A percentile compares a stretch with the other conserved stretches of the same genome.
phyloP scores from a whole-genome alignment of 2,113 vertebrate species.

The Marcusenius ussheri region DNA sequence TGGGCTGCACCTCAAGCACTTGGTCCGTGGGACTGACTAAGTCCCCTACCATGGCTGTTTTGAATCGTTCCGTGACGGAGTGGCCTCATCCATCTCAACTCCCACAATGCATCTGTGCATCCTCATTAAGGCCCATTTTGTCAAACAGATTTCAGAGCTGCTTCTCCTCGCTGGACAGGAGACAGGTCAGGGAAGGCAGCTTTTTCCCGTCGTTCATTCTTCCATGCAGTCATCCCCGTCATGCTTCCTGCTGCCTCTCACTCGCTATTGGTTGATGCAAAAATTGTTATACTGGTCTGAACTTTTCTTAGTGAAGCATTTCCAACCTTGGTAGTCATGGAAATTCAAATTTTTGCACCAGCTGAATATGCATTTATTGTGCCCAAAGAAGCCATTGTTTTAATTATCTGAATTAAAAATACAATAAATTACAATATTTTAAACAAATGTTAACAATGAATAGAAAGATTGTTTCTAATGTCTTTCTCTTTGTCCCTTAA shows the following conservation, averaged over 20 bases:
- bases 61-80: not conserved
- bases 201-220: not conserved
- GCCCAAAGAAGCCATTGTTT: not conserved
- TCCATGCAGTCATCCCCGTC: not conserved
- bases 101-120: not conserved
- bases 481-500: not conserved
- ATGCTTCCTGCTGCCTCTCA: not conserved
- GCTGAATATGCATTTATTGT: not conserved
- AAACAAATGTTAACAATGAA: not conserved
- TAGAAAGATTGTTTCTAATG: not conserved
- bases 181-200: not conserved
- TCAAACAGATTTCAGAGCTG: not conserved
- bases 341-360: not conserved
- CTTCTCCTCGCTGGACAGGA: not conserved
- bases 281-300: not conserved
- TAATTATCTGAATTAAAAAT: not conserved
- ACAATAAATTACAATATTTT: not conserved
- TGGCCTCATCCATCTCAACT: not conserved
- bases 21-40: not conserved
- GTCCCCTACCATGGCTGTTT: not conserved
- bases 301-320: not conserved
- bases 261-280: not conserved
- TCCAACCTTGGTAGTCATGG: not conserved
- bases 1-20: not conserved
- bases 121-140: not conserved